Percentiles rank a stretch among this genome's conserved stretches.
These are phyloP conservation scores for Patella caerulea DNA, from an alignment of 2,888 invertebrate species.

Conservation along the genomic window DNA sequence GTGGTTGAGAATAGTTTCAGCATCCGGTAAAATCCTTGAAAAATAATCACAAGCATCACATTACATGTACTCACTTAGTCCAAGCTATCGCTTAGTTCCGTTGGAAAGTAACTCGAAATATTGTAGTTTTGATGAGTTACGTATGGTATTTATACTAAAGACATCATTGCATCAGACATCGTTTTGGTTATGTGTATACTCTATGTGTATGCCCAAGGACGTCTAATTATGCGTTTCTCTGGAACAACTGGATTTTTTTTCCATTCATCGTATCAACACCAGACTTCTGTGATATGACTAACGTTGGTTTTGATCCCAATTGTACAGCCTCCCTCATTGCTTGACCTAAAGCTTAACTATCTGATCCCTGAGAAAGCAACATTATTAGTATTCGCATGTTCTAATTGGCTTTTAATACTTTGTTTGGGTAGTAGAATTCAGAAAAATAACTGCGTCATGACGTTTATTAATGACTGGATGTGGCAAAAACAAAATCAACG, in stretches of 20 bases:
- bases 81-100: neutral
- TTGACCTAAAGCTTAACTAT: constrained; percentile 10
- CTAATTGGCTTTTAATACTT: neutral
- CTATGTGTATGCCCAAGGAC: neutral
- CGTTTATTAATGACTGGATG: too few species aligned
- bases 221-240: neutral
- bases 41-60: neutral
- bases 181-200: neutral
- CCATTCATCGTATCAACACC: constrained; percentile 1
- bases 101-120: neutral
- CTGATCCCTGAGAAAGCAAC: neutral
- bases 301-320: neutral
- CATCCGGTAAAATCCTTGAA: too few species aligned
- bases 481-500: too few species aligned
- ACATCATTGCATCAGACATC: neutral
- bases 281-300: constrained; percentile 14
- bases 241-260: neutral
- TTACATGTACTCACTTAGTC: neutral
- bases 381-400: neutral
- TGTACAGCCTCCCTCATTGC: constrained; percentile 7
- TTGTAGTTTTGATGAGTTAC: too few species aligned
- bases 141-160: neutral
- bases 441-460: too few species aligned
- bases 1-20: too few species aligned
- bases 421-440: constrained; percentile 3